These are phyloP conservation scores for Pedicia rivosa DNA, from an alignment of 2,888 invertebrate species.

Conservation along the genomic window DNA sequence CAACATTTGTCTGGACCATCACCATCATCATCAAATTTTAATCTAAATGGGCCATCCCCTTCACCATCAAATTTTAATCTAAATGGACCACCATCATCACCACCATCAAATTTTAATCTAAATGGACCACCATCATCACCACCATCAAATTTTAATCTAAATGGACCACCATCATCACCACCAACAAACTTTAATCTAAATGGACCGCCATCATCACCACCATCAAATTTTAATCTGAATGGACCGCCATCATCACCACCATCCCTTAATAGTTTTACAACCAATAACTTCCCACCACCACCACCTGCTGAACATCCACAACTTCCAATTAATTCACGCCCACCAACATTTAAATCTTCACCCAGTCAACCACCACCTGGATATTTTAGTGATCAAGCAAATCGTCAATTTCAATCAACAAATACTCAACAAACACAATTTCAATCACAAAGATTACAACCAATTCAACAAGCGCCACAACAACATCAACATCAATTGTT, in stretches of 20 bases:
- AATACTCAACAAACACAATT: constrained; percentile 13
- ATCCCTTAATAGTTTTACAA: constrained; percentile 2
- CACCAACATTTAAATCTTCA: constrained; percentile 13
- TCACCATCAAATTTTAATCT: not conserved
- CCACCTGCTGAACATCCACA: not conserved
- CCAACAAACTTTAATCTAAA: constrained; percentile 10
- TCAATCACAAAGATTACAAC: constrained; percentile 10
- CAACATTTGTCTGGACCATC: not conserved
- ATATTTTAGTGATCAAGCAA: constrained; percentile 11
- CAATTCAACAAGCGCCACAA: constrained; percentile 2
- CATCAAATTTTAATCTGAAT: not conserved
- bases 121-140: not conserved
- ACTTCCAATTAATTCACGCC: constrained; percentile 5
- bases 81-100: not conserved
- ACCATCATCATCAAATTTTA: not conserved
- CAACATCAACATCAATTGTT: not conserved
- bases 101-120: not conserved
- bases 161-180: constrained; percentile 3
- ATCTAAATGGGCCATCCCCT: not conserved
- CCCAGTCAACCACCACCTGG: constrained; percentile 20
- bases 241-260: constrained; percentile 6
- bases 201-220: constrained; percentile 3
- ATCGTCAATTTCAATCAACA: constrained; percentile 12
- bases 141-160: no score
- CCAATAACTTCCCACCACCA: constrained; percentile 8